Percentiles rank a stretch among this genome's conserved stretches.
Evolutionary conservation across 2,888 invertebrate genomes (phyloP).

Genomic region (Cerceris ruficornis): DNA sequence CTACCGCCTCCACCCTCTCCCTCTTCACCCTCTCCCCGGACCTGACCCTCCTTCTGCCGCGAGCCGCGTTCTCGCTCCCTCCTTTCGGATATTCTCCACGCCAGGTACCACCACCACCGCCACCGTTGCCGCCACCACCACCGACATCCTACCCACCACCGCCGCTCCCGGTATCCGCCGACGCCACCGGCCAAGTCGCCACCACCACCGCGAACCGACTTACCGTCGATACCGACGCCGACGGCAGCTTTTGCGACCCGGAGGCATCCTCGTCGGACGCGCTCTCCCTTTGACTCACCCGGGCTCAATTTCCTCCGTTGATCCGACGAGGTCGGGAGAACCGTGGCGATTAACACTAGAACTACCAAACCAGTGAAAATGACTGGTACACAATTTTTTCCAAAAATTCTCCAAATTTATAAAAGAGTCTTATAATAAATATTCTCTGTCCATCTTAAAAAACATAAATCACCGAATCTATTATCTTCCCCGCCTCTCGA

Average conservation of each 20-base stretch:
- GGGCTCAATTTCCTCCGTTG: not conserved
- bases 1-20: conserved; percentile 67
- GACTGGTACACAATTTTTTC: no score
- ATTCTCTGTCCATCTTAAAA: no score
- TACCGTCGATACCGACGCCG: conserved; percentile 1
- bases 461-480: no score
- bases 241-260: not conserved
- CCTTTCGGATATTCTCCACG: conserved; percentile 17
- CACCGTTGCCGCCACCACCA: conserved; percentile 22
- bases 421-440: no score
- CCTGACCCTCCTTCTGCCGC: conserved; percentile 27
- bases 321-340: no score
- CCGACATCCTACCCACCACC: conserved; percentile 9
- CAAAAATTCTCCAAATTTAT: no score
- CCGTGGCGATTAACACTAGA: no score
- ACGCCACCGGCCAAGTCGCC: conserved; percentile 25
- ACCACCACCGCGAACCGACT: conserved; percentile 38
- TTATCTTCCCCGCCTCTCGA: no score
- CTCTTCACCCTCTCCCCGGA: conserved; percentile 42
- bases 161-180: conserved; percentile 7
- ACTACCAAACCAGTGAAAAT: no score
- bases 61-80: conserved; percentile 47
- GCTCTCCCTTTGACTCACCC: not conserved
- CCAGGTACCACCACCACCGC: conserved; percentile 37
- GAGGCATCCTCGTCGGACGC: not conserved